Evolutionary conservation across 35 echinoderm and acorn worm genomes (phyloP).

Genomic region (Strongylocentrotus purpuratus): DNA sequence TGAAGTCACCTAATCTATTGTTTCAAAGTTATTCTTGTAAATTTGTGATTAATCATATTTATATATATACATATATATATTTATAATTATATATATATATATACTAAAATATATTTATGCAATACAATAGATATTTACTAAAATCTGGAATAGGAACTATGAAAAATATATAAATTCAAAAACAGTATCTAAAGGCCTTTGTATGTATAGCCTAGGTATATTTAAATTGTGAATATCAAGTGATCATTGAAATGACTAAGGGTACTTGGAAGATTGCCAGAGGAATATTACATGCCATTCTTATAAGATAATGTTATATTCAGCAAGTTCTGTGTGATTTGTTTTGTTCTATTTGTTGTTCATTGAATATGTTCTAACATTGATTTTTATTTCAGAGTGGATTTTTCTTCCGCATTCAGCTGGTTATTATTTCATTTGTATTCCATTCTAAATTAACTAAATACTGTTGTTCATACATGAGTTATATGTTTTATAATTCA

Average conservation of each 20-base stretch:
- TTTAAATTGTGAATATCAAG: neutral
- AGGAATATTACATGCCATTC: neutral
- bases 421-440: neutral
- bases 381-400: neutral
- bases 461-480: neutral
- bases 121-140: neutral
- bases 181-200: neutral
- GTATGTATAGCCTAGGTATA: too few species aligned
- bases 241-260: neutral
- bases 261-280: neutral
- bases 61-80: too few species aligned
- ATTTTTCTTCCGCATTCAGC: neutral
- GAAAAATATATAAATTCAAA: neutral
- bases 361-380: neutral
- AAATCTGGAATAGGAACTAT: neutral
- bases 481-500: neutral
- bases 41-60: neutral
- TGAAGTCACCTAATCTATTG: neutral
- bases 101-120: too few species aligned
- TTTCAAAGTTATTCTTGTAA: neutral
- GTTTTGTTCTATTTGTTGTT: neutral
- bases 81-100: too few species aligned
- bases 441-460: neutral
- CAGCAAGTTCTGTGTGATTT: neutral
- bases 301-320: neutral